Base-by-base conservation (phyloP, 2,797 vertebrate species). In the Cetoscarus ocellatus region DNA sequence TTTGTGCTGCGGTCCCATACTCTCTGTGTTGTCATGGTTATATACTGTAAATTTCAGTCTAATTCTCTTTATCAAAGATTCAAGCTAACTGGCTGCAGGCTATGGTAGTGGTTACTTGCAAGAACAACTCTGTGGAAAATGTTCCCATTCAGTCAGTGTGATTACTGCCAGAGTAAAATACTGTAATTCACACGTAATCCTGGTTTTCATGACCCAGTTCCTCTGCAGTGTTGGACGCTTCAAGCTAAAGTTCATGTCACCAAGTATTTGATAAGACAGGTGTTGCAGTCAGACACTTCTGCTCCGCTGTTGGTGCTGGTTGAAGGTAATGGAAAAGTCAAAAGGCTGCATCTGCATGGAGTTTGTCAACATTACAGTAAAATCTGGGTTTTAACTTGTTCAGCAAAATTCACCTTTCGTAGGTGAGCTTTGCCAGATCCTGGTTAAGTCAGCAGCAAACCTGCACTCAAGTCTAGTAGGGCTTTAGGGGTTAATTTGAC, bases 1-100 rank as follows among this genome's bases (percentile, higher is more conserved):
- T 45, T 64, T 54, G 27, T 36, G 3, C 15, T 15, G 52, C 18
- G 39, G 55, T 7, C 14, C 11, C 57, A 74, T 75, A 18, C 39
- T 17, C 34, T 27, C 4, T 51, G 39, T 18, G 72, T 60, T 36
- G 45, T 50, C 68, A 57, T 65, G 38, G 78, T 39, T 14, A 72
- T 40, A 10, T 51, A 51, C 55, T 49, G 19, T 52, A 47, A 14
- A 52, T 45, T 6, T 36, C 40, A 14, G 10, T 14, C 15, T n/a
- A 17, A 17, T 43, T 8, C 5, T 9, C 7, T 49, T 10, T 10
- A 12, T 19, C 48, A 11, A 19, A 11, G 48, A 6, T 6, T 10
- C 8, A 11, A 18, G n/a, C 47, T 48, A 18, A 47, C 45, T 17
- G 45, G 45, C 45, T 47, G 15, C 10, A 50, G 48, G 18, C 10